Percentiles rank a stretch among this genome's conserved stretches.
These are phyloP conservation scores for Lordiphosa stackelbergi DNA, from an alignment of 1,140 invertebrate genomes.

Conservation along the genomic window DNA sequence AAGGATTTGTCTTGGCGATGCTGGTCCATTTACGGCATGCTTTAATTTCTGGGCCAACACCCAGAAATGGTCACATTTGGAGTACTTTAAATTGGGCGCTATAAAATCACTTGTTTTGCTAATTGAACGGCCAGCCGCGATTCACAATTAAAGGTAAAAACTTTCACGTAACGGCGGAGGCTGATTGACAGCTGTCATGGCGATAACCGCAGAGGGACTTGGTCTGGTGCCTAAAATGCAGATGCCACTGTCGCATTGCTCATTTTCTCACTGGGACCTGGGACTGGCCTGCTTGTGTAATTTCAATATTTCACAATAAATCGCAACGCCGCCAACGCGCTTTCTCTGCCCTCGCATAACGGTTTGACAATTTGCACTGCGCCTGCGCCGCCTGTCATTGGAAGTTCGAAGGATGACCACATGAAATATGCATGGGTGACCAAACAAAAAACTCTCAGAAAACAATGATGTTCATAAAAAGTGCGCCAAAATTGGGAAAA, in stretches of 20 bases:
- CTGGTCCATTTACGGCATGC: slow-evolving; percentile 38
- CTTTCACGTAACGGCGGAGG: slow-evolving; percentile 40
- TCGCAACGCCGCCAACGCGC: slow-evolving; percentile 59
- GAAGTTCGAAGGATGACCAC: slow-evolving; percentile 19
- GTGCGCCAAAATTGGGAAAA: slow-evolving; percentile 23
- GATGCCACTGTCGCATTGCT: slow-evolving; percentile 56
- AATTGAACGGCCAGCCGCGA: slow-evolving; percentile 54
- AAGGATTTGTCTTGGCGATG: background rate
- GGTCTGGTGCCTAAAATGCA: slow-evolving; percentile 56
- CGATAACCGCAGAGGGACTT: slow-evolving; percentile 68
- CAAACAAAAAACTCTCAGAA: slow-evolving; percentile 20
- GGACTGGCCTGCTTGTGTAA: slow-evolving; percentile 45
- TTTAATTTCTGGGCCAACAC: slow-evolving; percentile 67
- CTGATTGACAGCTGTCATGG: slow-evolving; percentile 70
- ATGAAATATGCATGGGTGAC: slow-evolving; percentile 70
- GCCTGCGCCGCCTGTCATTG: slow-evolving; percentile 36
- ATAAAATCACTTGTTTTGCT: slow-evolving; percentile 70
- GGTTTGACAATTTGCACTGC: slow-evolving; percentile 67
- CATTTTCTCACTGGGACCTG: slow-evolving; percentile 54
- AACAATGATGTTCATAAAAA: slow-evolving; percentile 50
- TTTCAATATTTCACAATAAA: slow-evolving; percentile 74
- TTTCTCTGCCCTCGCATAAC: slow-evolving; percentile 61
- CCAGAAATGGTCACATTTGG: slow-evolving; percentile 29
- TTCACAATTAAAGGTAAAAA: slow-evolving; percentile 44
- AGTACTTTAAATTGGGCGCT: slow-evolving; percentile 41